Evolutionary conservation across 2,113 vertebrate species (phyloP), one percentile per base, ranked within the genome.

Genomic region (Sciurus niger): DNA sequence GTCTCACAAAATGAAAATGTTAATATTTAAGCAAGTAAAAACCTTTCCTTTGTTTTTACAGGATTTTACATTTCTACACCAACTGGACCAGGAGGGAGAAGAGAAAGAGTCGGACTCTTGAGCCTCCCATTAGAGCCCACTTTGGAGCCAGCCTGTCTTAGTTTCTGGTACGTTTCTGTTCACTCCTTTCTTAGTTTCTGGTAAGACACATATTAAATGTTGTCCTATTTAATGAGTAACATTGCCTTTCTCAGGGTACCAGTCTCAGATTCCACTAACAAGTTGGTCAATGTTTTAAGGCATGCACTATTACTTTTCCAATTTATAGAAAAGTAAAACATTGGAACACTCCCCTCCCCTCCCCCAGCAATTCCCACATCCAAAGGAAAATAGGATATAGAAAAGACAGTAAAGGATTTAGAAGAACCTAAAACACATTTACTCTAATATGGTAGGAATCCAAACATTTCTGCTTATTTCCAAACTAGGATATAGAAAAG

Each of bases 61-160:
- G 99, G 99, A 68, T 99, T 99, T 98, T 99, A 99, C 97, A 98
- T 99, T 84, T 98, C 99, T 80, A 99, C 99, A 3, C 98, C 99
- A 7, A 14, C 3, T 4, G 98, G 97, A 96, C 94, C 86, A 14
- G 98, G 98, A 91, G 90, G 94, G 0, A 88, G 67, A 94, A 93
- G 53, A 73, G 98, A 98, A 93, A 98, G 96, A 87, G 98, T 99
- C 40, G 93, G 97, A n/a, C 98, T 99, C 90, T n/a, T 97, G 77
- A 99, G 99, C 94, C 98, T 99, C 34, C 98, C 98, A 40, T 96
- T 99, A 94, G 82, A 94, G 9, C 93, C 97, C 2, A 32, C 96
- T 65, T 96, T 92, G 25, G 96, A 98, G 16, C 77, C 96, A 0
- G 96, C 94, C 90, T 99, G 99, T 95, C 98, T 99, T 37, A 98